Base-by-base conservation (phyloP, 37 sponge, comb jelly and placozoan genomes). In the Amphimedon queenslandica region DNA sequence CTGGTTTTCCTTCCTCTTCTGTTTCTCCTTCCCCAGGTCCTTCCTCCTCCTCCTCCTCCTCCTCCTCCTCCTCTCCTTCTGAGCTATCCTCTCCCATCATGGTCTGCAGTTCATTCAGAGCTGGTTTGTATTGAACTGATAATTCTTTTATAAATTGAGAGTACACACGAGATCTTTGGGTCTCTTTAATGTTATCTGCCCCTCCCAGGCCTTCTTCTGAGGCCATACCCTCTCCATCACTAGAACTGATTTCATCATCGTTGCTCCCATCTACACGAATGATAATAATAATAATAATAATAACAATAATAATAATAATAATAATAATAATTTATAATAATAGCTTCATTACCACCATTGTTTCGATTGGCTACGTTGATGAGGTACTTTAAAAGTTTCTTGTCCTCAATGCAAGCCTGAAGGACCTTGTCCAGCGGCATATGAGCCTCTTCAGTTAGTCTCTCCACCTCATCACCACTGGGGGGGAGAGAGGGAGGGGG, bases 361-460 rank as follows among this genome's bases (percentile, higher is more conserved):
- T n/a, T n/a, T n/a, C n/a, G n/a, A 47, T 47, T 47, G 53, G 53
- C 53, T 47, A 47, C 13, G 13, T 47, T 13, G 8, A 47, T 13
- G 13, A 47, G 13, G 53, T 13, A 18, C 13, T 47, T 47, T 13
- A 47, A 8, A 47, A 47, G 8, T 33, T 53, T 3, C 35, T 47
- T 72, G 55, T 77, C 67, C 5, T 65, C 70, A 34, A 43, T 73
- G 79, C 87, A 90, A 64, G 77, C 74, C 16, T 76, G 80, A 42
- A 91, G 66, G 21, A 94, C 74, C 1, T 80, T 72, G 16, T 86
- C 71, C 64, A 94, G 67, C 0, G 96, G 92, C 80, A 87, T 84
- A 23, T 81, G 20, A n/a, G 96, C 91, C 37, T 94, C 96, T 41
- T 87, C 73, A 38, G 78, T 41, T 69, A 94, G 77, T 27, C 69